phyloP scores from a whole-genome alignment of 2,797 vertebrate genomes.

The Falco columbarius region DNA sequence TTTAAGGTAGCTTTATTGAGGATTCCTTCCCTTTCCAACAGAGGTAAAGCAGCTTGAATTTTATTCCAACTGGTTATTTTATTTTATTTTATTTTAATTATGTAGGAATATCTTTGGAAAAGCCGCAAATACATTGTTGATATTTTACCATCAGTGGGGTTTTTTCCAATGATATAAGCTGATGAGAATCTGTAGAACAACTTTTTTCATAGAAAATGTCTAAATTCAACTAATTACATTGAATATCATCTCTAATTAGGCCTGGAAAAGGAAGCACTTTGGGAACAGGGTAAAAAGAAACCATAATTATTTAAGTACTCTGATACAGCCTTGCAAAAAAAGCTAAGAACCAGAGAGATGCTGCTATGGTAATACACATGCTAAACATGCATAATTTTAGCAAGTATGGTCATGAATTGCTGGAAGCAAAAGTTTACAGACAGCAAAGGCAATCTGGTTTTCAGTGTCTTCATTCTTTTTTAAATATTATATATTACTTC shows the following conservation, averaged over 20 bases:
- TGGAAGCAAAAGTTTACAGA: neutral
- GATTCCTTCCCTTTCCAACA: neutral
- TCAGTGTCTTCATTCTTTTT: neutral
- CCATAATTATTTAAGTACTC: neutral
- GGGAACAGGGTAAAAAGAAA: neutral
- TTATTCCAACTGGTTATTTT: neutral
- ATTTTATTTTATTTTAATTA: neutral
- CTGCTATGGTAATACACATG: conserved; percentile 26
- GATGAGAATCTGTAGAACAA: neutral
- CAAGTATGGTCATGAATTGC: neutral
- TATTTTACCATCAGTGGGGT: neutral
- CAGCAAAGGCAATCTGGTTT: neutral
- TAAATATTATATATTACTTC: neutral
- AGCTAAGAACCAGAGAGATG: neutral
- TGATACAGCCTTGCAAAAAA: neutral
- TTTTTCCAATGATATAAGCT: neutral
- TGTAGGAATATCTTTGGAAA: neutral
- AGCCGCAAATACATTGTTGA: neutral
- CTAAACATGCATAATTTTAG: conserved; percentile 38
- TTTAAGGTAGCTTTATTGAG: neutral
- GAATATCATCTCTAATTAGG: conserved; percentile 45
- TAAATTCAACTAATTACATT: conserved; percentile 49
- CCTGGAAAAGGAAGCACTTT: conserved; percentile 39
- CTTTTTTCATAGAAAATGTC: neutral
- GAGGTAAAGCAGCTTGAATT: neutral